Evolutionary conservation across 2,113 vertebrate genomes (phyloP).

Genomic region (Onychostoma macrolepis): DNA sequence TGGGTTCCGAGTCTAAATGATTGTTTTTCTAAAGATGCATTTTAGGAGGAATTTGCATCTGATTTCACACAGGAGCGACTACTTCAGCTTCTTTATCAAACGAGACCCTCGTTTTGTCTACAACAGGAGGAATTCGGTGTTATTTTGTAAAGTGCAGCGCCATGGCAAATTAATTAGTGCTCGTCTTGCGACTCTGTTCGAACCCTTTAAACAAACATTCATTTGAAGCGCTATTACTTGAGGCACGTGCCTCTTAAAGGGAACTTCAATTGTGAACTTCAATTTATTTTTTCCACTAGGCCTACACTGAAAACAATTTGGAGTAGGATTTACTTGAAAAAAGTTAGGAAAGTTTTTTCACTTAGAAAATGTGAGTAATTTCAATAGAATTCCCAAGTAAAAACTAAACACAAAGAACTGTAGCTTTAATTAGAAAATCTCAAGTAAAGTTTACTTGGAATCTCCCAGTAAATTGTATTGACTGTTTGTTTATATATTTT

Average conservation of each 20-base stretch:
- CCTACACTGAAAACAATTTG: no score
- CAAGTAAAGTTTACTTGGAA: no score
- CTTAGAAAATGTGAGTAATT: no score
- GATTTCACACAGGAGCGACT: background rate
- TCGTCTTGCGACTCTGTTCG: background rate
- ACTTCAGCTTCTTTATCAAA: background rate
- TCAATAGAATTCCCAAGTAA: no score
- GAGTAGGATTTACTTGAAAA: no score
- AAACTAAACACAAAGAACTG: no score
- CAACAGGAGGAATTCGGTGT: background rate
- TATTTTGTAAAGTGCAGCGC: background rate
- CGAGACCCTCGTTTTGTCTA: background rate
- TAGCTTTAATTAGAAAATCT: no score
- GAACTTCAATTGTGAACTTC: background rate
- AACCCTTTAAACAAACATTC: background rate
- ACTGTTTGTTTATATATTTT: no score
- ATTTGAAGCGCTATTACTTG: background rate
- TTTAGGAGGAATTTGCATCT: background rate
- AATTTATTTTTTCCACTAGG: no score
- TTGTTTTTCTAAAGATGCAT: background rate
- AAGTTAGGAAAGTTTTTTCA: no score
- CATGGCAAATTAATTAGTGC: conserved; percentile 5
- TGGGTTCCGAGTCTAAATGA: conserved; percentile 2
- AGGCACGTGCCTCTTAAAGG: conserved; percentile 10
- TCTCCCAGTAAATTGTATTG: no score